phyloP scores from a whole-genome alignment of 2,888 invertebrate species.

The Maniola hyperantus region DNA sequence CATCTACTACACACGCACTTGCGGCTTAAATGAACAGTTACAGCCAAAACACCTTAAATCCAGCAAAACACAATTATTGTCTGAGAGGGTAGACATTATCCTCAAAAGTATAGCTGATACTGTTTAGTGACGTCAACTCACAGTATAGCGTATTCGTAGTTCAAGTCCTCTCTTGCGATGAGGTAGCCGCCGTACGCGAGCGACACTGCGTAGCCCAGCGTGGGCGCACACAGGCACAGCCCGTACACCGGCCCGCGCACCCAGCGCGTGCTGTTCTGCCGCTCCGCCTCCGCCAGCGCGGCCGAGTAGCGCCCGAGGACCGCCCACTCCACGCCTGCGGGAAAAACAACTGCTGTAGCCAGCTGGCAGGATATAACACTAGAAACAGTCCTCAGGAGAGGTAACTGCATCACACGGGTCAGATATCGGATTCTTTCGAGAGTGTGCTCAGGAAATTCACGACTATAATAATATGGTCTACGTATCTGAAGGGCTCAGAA shows the following conservation, averaged over 20 bases:
- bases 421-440: no score
- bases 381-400: no score
- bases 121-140: conserved; percentile 65
- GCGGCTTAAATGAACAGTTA: no score
- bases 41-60: no score
- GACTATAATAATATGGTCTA: no score
- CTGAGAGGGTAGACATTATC: no score
- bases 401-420: no score
- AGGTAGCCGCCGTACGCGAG: conserved; percentile 88
- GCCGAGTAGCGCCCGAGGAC: conserved; percentile 77
- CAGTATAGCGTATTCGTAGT: conserved; percentile 87
- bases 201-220: conserved; percentile 87
- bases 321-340: conserved; percentile 73
- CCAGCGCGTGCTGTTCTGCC: conserved; percentile 63
- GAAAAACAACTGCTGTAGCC: neutral
- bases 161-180: conserved; percentile 83
- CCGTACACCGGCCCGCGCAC: conserved; percentile 87
- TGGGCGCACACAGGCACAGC: conserved; percentile 86
- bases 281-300: conserved; percentile 68
- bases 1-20: no score
- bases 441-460: no score
- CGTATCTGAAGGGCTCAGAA: no score
- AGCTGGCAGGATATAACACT: neutral
- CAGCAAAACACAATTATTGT: no score
- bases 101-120: no score